Evolutionary conservation across 2,888 invertebrate species (phyloP).

Genomic region (Papilio elwesi): DNA sequence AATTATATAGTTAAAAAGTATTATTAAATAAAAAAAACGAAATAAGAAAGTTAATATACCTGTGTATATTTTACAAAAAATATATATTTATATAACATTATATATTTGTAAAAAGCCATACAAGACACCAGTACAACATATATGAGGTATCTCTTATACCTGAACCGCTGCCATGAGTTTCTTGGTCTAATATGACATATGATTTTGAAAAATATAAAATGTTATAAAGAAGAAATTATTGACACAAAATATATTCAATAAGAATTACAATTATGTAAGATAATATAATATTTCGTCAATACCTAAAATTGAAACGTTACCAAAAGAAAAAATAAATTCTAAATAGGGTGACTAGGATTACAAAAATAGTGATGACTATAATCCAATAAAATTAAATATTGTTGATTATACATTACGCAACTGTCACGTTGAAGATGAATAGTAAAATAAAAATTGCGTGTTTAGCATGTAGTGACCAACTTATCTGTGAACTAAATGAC

Average conservation of each 20-base stretch:
- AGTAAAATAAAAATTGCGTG: too few species aligned
- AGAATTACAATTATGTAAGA: background rate
- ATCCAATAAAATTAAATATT: too few species aligned
- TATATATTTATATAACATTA: background rate
- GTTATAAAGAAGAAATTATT: background rate
- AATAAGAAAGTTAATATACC: background rate
- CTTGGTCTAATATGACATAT: too few species aligned
- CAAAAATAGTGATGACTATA: background rate
- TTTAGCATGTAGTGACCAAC: too few species aligned
- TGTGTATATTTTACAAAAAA: background rate
- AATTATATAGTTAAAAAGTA: background rate
- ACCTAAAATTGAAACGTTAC: background rate
- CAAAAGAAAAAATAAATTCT: background rate
- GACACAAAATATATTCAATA: background rate
- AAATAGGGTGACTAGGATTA: constrained; percentile 7
- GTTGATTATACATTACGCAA: too few species aligned
- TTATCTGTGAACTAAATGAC: too few species aligned
- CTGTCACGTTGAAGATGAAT: too few species aligned
- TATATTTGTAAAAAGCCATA: too few species aligned
- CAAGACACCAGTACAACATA: too few species aligned
- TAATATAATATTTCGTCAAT: background rate
- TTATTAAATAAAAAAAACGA: background rate
- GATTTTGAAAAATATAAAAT: too few species aligned
- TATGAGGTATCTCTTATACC: too few species aligned
- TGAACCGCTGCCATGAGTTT: too few species aligned